A percentile compares a stretch with the other conserved stretches of the same genome.
Conservation (phyloP, 37 sponge, comb jelly and placozoan species). For the Amphimedon queenslandica region DNA sequence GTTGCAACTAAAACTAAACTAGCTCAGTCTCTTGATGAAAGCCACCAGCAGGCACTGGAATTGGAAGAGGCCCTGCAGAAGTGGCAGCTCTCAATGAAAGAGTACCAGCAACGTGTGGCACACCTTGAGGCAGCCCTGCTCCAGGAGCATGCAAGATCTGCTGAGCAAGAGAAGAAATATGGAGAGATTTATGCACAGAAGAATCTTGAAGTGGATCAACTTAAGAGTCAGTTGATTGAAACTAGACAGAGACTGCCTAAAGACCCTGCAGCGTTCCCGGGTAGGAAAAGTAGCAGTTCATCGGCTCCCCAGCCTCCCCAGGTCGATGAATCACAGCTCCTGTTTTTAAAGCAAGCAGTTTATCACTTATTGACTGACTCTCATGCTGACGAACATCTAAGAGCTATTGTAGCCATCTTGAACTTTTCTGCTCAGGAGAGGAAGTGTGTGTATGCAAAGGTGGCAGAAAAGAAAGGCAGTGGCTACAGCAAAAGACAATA, state of each 20-base stretch:
- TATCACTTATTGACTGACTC: slow-evolving; percentile 65
- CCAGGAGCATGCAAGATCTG: slow-evolving; percentile 11
- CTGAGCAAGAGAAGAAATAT: slow-evolving; percentile 17
- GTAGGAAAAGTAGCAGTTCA: neutral
- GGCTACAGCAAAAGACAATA: neutral
- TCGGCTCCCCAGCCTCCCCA: neutral
- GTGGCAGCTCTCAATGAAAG: slow-evolving; percentile 65
- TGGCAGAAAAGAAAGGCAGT: slow-evolving; percentile 40
- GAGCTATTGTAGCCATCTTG: slow-evolving; percentile 68
- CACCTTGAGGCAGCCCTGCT: slow-evolving; percentile 15
- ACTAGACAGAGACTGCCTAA: slow-evolving; percentile 5
- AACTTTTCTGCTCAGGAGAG: slow-evolving; percentile 67
- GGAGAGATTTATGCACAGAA: neutral
- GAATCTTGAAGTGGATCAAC: slow-evolving; percentile 39
- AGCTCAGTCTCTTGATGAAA: slow-evolving; percentile 58
- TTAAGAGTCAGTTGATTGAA: slow-evolving; percentile 40
- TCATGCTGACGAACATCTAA: slow-evolving; percentile 69
- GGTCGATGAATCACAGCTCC: slow-evolving; percentile 33
- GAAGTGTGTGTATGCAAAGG: slow-evolving; percentile 58
- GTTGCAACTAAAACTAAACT: slow-evolving; percentile 71
- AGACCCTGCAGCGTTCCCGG: neutral
- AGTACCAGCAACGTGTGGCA: slow-evolving; percentile 28
- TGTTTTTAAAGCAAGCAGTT: slow-evolving; percentile 62
- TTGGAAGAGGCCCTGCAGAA: slow-evolving; percentile 48
- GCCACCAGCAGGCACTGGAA: slow-evolving; percentile 46